A percentile compares a stretch with the other conserved stretches of the same genome.
Conservation (phyloP, 2,888 invertebrate genomes). For the Sympetrum striolatum region DNA sequence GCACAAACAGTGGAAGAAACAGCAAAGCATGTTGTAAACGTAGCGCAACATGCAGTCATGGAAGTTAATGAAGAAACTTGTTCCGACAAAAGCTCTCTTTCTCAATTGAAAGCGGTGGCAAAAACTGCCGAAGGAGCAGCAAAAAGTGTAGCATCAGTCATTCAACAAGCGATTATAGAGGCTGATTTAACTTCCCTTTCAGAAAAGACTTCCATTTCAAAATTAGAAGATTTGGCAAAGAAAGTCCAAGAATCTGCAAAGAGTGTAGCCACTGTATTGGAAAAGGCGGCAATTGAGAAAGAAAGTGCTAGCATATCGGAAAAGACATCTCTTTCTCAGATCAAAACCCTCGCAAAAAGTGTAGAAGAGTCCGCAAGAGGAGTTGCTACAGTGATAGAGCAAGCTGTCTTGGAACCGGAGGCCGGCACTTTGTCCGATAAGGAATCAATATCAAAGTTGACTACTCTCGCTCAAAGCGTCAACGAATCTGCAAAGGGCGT, state of each 20-base stretch:
- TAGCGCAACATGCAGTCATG: constrained; percentile 58
- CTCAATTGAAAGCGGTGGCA: constrained; percentile 3
- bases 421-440: constrained; percentile 45
- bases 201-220: constrained; percentile 52
- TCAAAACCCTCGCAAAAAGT: constrained; percentile 45
- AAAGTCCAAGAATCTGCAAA: constrained; percentile 47
- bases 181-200: constrained; percentile 55
- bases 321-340: constrained; percentile 43
- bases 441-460: constrained; percentile 47
- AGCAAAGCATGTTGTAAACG: constrained; percentile 57
- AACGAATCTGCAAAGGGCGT: constrained; percentile 60
- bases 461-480: constrained; percentile 57
- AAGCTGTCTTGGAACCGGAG: constrained; percentile 48
- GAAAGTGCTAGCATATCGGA: constrained; percentile 49
- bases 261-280: constrained; percentile 47
- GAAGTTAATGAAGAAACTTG: constrained; percentile 57
- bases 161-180: constrained; percentile 53
- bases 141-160: constrained; percentile 53
- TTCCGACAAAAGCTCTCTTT: constrained; percentile 55
- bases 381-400: constrained; percentile 18
- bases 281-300: constrained; percentile 45
- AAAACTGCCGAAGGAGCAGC: constrained; percentile 55
- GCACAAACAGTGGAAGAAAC: constrained; percentile 63
- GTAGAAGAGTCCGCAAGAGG: constrained; percentile 44
- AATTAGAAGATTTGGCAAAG: constrained; percentile 56